Percentiles rank a stretch among this genome's conserved stretches.
Conservation (phyloP, 2,888 invertebrate species). For the Plutella xylostella region DNA sequence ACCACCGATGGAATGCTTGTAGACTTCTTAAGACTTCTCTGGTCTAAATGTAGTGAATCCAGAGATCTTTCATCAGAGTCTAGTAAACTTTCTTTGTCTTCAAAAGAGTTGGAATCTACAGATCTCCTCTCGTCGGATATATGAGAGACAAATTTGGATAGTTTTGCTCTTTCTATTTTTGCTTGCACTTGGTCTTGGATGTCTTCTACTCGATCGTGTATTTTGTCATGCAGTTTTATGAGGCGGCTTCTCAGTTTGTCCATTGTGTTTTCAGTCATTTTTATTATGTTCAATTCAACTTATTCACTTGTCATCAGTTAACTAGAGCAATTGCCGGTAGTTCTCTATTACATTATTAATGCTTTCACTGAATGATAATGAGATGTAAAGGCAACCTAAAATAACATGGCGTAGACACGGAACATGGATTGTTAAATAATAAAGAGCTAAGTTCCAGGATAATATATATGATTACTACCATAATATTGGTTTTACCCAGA, state of each 20-base stretch:
- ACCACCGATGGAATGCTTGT: conserved; percentile 42
- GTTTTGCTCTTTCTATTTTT: conserved; percentile 40
- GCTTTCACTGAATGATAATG: no score
- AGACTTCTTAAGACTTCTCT: conserved; percentile 1
- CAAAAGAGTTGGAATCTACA: conserved; percentile 26
- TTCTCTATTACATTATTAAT: no score
- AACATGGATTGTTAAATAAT: no score
- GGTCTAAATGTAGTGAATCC: conserved; percentile 25
- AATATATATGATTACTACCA: no score
- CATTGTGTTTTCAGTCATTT: conserved; percentile 49
- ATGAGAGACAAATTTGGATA: conserved; percentile 44
- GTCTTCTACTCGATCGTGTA: conserved; percentile 54
- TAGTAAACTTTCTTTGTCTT: conserved; percentile 16
- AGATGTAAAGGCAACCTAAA: no score
- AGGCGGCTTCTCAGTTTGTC: conserved; percentile 42
- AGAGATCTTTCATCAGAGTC: conserved; percentile 26
- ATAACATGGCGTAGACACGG: no score
- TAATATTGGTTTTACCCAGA: no score
- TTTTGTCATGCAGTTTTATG: conserved; percentile 47
- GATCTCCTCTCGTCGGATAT: conserved; percentile 48
- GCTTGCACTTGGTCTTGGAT: conserved; percentile 54
- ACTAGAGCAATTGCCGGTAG: no score
- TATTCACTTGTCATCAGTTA: not conserved
- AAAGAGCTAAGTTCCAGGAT: no score
- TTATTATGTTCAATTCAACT: conserved; percentile 4